Evolutionary conservation across 2,113 vertebrate genomes (phyloP).

Genomic region (Raja brachyura): DNA sequence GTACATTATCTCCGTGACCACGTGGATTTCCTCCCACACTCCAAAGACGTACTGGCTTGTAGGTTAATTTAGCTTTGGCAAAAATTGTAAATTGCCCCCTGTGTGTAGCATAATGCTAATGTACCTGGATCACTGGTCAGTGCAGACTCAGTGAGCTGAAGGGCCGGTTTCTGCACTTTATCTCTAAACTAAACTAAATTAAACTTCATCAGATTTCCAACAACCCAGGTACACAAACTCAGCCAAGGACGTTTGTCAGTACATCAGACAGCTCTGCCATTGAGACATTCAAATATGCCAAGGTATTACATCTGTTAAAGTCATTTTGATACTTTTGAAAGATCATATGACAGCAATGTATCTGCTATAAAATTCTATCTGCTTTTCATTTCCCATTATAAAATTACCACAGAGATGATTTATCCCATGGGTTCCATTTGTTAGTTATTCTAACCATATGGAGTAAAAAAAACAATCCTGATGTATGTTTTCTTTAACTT

Average conservation of each 20-base stretch:
- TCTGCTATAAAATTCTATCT: slow-evolving; percentile 34
- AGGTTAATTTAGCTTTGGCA: no score
- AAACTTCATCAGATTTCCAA: neutral
- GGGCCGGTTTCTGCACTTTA: no score
- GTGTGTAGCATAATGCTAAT: no score
- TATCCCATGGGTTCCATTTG: slow-evolving; percentile 33
- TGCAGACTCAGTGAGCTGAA: no score
- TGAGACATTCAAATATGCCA: neutral
- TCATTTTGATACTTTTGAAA: slow-evolving; percentile 26
- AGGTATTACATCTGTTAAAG: slow-evolving; percentile 23
- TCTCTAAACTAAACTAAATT: no score
- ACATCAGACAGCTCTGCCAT: neutral
- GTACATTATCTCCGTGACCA: no score
- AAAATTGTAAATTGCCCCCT: no score
- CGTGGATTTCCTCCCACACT: no score
- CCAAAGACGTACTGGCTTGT: no score
- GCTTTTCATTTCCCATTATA: slow-evolving; percentile 37
- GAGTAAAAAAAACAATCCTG: neutral
- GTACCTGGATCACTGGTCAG: no score
- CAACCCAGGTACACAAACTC: neutral
- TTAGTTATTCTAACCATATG: slow-evolving; percentile 31
- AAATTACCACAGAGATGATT: slow-evolving; percentile 22
- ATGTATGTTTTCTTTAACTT: slow-evolving; percentile 11
- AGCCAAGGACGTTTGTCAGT: neutral
- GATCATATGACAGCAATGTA: slow-evolving; percentile 19